Evolutionary conservation across 2,888 invertebrate genomes (phyloP), one percentile per base, ranked within the genome.

Genomic region (Mystacides longicornis): DNA sequence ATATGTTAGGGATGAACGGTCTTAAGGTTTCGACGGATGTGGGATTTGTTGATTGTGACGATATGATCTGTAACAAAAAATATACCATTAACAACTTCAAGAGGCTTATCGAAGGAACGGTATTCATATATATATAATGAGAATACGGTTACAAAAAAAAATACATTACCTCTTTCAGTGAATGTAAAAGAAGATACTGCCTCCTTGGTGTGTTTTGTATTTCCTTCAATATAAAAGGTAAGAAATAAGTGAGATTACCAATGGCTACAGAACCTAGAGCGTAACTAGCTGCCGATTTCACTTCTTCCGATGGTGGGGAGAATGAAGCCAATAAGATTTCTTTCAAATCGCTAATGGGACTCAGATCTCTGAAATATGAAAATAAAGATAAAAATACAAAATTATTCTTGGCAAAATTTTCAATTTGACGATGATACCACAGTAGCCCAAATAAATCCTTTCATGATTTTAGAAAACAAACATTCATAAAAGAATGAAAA

Each of bases 261-360:
- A 97, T 93, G 4, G 94, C 93, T 21, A 99, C 87, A 53, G 94
- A 94, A 18, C 98, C 97, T 48, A 99, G 79, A 1, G 98, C 93
- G 72, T 97, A 95, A 62, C 97, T 95, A 14, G 98, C 98, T 0
- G 97, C 97, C 0, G 93, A 92, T 72, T 98, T 98, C 2, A 99
- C 91, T 72, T 99, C 97, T 71, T 99, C 98, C 0, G 93, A 94
- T 11, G 86, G 83, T 3, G 92, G 90, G 0, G 88, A 83, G 72
- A 99, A 98, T 18, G 95, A 93, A 61, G 85, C 83, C 58, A 97
- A 77, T 51, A 93, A 84, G 11, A 87, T 86, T 66, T 86, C 84
- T 62, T 90, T 87, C 58, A 94, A 69, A 61, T 85, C 81, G 46
- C 80, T 75, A 60, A 92, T 85, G 27, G 84, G 79, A 65, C 89